These are phyloP conservation scores for Chaetodon trifascialis DNA, from an alignment of 2,113 vertebrate genomes.

Conservation along the genomic window DNA sequence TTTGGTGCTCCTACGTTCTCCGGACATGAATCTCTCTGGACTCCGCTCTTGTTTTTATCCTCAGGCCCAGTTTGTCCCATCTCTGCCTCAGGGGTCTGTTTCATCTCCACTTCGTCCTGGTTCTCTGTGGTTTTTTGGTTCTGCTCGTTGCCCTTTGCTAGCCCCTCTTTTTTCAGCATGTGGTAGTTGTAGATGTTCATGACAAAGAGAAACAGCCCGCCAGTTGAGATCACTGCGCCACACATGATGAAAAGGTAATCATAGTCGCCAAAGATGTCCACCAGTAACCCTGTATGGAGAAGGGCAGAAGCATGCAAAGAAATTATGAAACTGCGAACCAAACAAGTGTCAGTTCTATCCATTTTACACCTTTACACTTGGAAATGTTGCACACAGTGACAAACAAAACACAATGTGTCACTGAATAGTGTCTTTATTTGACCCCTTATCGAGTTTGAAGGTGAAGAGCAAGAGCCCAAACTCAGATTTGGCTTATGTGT, in stretches of 20 bases:
- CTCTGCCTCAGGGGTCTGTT: constrained; percentile 27
- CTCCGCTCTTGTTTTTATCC: constrained; percentile 18
- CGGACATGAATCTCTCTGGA: constrained; percentile 16
- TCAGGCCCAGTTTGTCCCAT: constrained; percentile 27
- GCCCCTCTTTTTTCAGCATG: constrained; percentile 80
- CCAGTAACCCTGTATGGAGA: constrained; percentile 81
- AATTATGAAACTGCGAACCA: neutral
- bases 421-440: constrained; percentile 5
- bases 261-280: constrained; percentile 85
- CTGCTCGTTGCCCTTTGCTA: neutral
- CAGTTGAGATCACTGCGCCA: constrained; percentile 84
- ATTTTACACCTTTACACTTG: neutral
- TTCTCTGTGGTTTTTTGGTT: constrained; percentile 11
- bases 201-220: constrained; percentile 86
- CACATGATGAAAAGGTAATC: constrained; percentile 88
- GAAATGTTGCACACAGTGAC: neutral
- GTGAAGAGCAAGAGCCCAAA: constrained; percentile 25
- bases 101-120: constrained; percentile 48
- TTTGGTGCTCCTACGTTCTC: neutral
- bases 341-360: neutral
- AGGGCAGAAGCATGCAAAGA: constrained; percentile 1
- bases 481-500: constrained; percentile 35
- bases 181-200: constrained; percentile 88
- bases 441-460: constrained; percentile 31
- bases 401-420: constrained; percentile 1